Conservation (phyloP, 2,113 vertebrate genomes). For the Galemys pyrenaicus region DNA sequence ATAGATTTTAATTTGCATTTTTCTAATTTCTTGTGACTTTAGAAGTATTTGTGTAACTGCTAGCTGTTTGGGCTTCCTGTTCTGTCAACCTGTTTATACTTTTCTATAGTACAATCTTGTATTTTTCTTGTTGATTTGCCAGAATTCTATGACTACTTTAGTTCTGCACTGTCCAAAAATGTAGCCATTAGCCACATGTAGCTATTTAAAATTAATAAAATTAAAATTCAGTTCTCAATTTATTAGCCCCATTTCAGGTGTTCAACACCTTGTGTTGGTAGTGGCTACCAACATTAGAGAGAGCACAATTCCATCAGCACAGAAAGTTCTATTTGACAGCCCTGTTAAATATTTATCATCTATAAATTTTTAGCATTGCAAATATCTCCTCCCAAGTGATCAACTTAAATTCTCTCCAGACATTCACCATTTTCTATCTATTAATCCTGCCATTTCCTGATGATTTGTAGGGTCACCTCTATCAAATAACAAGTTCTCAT, state of each 20-base stretch:
- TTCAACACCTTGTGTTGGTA: not conserved
- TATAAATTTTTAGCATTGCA: not conserved
- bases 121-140: not conserved
- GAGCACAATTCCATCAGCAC: not conserved
- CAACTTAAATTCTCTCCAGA: conserved; percentile 4
- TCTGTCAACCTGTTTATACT: not conserved
- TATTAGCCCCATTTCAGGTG: not conserved
- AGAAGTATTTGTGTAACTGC: not conserved
- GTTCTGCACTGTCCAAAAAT: not conserved
- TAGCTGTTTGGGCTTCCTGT: not conserved
- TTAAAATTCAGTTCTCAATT: not conserved
- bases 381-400: not conserved
- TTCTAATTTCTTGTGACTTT: not conserved
- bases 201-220: not conserved
- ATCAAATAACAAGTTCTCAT: not conserved
- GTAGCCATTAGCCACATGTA: not conserved
- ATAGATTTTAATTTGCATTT: conserved; percentile 8
- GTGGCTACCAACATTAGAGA: not conserved
- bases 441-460: not conserved
- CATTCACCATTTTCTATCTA: not conserved
- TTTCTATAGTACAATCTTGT: not conserved
- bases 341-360: not conserved
- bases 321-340: not conserved
- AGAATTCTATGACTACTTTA: not conserved
- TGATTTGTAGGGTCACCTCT: not conserved